Base-by-base conservation (phyloP, 1,140 invertebrate genomes). In the Drosophila kanapiae region DNA sequence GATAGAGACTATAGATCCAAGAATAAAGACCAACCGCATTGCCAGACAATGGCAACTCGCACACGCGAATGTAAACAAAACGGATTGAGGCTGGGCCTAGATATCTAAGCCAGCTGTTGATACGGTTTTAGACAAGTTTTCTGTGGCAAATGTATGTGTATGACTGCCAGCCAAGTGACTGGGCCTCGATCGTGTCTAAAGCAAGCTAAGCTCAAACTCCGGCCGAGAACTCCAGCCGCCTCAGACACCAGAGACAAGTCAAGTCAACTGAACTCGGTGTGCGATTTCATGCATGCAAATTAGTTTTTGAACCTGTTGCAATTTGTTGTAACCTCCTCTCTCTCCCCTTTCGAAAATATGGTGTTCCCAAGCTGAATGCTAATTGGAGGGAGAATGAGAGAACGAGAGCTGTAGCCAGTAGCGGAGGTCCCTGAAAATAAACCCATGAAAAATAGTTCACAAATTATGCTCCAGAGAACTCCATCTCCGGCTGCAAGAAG, bases 231-330 rank as follows among this genome's bases (percentile, higher is more conserved):
- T 60, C 54, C 70, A 72, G 42, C 11, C 23, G 40, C 43, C 42
- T 11, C 16, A 53, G 33, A 56, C 53, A 56, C 53, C 35, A 27
- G 18, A 38, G 65, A 68, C 65, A 69, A 67, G 65, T 69, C 65
- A 72, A 72, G 70, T 60, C 67, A 71, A 38, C 63, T 70, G 67
- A 70, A 70, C 67, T 83, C 56, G 63, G 77, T 71, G 71, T 77
- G 75, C 83, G 82, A 86, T 87, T 86, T 88, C 65, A 81, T 90
- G 85, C 85, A 88, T 88, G 85, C 85, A 88, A 90, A 88, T 88
- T 90, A 85, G 85, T 90, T 90, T 90, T 75, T 90, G 61, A 84
- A 88, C 84, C 84, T 88, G 84, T 85, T 88, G 85, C 85, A 87
- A 84, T 87, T 87, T 84, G 80, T 71, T 74, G 48, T 45, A 54